phyloP scores from a whole-genome alignment of 2,888 invertebrate genomes.

The Pristionchus maxplancki region DNA sequence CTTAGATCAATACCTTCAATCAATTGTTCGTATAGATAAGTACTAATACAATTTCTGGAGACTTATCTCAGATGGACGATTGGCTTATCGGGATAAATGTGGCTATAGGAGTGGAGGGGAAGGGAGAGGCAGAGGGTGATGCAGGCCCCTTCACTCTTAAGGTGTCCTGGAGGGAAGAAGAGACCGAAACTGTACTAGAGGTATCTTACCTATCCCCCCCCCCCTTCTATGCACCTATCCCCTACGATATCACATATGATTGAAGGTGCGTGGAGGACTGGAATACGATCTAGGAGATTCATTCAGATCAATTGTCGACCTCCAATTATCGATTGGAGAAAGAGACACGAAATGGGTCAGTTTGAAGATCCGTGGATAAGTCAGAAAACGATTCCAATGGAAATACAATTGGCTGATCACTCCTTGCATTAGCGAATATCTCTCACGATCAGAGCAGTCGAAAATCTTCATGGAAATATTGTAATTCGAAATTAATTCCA shows the following conservation, averaged over 20 bases:
- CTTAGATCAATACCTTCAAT: not conserved
- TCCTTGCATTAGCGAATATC: too few relatives aligned
- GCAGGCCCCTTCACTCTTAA: slow-evolving; percentile 32
- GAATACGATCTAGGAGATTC: slow-evolving; percentile 48
- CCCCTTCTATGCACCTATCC: too few relatives aligned
- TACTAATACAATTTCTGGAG: too few relatives aligned
- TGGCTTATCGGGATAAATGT: not conserved
- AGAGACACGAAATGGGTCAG: slow-evolving; percentile 30
- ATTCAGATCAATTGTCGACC: slow-evolving; percentile 29
- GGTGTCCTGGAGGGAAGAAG: not conserved
- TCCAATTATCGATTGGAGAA: slow-evolving; percentile 25
- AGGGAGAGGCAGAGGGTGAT: not conserved
- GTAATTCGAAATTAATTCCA: too few relatives aligned
- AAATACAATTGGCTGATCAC: too few relatives aligned
- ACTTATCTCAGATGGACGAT: slow-evolving; percentile 38
- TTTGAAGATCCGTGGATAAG: too few relatives aligned
- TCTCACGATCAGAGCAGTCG: too few relatives aligned
- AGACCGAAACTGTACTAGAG: not conserved
- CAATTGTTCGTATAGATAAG: too few relatives aligned
- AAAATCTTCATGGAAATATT: too few relatives aligned
- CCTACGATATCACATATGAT: not conserved
- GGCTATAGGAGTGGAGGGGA: not conserved
- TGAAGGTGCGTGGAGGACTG: not conserved
- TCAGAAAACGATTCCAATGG: too few relatives aligned
- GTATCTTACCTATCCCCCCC: not conserved